Percentiles rank a stretch among this genome's conserved stretches.
Conservation (phyloP, 37 sponge, comb jelly and placozoan species). For the Ephydatia muelleri region DNA sequence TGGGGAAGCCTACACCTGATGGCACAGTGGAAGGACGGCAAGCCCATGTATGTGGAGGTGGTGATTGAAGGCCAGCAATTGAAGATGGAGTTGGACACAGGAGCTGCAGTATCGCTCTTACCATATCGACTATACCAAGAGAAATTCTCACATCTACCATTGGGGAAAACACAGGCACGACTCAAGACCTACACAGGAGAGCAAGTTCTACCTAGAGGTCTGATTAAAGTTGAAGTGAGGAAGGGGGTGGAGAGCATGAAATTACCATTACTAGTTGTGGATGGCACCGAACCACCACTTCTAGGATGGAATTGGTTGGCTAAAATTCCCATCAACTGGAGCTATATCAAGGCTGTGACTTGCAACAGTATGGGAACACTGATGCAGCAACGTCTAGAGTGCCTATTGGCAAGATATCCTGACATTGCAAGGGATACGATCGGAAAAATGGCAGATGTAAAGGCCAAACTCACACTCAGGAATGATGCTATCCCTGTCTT, state of each 20-base stretch:
- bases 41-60: background rate
- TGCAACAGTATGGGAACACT: too few species aligned
- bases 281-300: background rate
- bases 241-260: background rate
- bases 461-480: background rate
- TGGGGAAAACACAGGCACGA: background rate
- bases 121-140: background rate
- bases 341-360: background rate
- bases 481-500: conserved; percentile 1
- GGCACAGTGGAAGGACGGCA: too few species aligned
- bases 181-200: conserved; percentile 18
- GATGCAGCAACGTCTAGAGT: background rate
- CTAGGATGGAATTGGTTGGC: background rate
- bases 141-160: background rate
- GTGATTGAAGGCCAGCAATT: background rate
- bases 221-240: background rate
- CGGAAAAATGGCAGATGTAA: conserved; percentile 2
- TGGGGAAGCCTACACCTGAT: too few species aligned
- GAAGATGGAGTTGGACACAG: conserved; percentile 8
- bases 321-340: background rate
- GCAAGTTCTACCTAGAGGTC: background rate
- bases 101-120: conserved; percentile 10
- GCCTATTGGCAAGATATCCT: background rate
- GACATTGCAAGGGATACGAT: background rate
- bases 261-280: conserved; percentile 4